phyloP scores from a whole-genome alignment of 2,888 invertebrate species.

The Proisotoma minuta region DNA sequence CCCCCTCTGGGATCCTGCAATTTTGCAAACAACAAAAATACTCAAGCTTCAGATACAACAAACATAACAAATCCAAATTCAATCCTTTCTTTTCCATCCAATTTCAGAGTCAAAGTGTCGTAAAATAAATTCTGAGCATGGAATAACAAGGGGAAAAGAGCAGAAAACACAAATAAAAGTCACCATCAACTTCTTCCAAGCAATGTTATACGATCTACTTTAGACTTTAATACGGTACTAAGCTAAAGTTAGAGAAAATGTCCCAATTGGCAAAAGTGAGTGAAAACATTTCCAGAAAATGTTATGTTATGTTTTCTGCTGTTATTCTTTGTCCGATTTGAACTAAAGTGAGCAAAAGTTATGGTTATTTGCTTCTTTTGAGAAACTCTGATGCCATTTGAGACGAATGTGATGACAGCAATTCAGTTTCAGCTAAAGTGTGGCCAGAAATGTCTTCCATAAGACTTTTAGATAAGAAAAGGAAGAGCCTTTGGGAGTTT shows the following conservation, averaged over 20 bases:
- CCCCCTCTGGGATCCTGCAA: slow-evolving; percentile 72
- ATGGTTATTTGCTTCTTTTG: slow-evolving; percentile 11
- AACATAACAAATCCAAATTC: background rate
- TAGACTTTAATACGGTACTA: background rate
- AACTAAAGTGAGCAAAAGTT: background rate
- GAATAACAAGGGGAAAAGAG: background rate
- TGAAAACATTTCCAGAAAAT: slow-evolving; percentile 11
- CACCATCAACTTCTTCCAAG: slow-evolving; percentile 10
- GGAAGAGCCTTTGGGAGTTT: slow-evolving; percentile 1
- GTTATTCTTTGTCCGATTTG: slow-evolving; percentile 15
- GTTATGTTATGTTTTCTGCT: slow-evolving; percentile 7
- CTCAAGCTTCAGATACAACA: background rate
- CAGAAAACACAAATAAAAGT: slow-evolving; percentile 16
- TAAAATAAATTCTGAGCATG: slow-evolving; percentile 10
- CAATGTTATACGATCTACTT: background rate
- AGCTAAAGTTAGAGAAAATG: slow-evolving; percentile 14
- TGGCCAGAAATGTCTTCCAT: background rate
- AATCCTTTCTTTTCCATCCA: background rate
- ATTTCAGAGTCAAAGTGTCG: slow-evolving; percentile 7
- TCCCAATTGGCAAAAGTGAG: too few relatives aligned
- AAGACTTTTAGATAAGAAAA: background rate
- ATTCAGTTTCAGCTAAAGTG: slow-evolving; percentile 11
- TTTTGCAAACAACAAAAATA: background rate
- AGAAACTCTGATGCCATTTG: slow-evolving; percentile 6
- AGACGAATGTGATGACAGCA: slow-evolving; percentile 13